Evolutionary conservation across 2,888 invertebrate species (phyloP).

Genomic region (Acronicta leporina): DNA sequence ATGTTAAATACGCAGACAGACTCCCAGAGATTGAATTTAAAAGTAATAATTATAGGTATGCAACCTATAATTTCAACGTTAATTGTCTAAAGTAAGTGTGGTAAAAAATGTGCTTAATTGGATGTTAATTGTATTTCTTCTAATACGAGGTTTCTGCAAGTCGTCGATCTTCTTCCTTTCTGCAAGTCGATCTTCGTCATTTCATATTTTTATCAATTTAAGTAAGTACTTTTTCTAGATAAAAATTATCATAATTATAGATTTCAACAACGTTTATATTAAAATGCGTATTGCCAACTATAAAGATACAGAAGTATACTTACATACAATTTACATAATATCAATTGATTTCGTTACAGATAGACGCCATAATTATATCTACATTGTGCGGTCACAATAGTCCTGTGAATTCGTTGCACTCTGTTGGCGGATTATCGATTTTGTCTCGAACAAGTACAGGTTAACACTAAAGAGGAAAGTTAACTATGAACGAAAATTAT

Average conservation of each 20-base stretch:
- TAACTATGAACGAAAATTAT: not conserved
- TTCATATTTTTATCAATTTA: not conserved
- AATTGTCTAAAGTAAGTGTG: slow-evolving; percentile 12
- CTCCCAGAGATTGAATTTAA: slow-evolving; percentile 28
- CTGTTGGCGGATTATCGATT: slow-evolving; percentile 35
- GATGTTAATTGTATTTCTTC: slow-evolving; percentile 13
- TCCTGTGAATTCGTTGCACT: slow-evolving; percentile 39
- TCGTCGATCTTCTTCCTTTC: slow-evolving; percentile 12
- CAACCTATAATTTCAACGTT: slow-evolving; percentile 31
- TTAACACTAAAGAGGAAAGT: slow-evolving; percentile 15
- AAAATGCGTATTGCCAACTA: not conserved
- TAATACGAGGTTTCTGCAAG: slow-evolving; percentile 6
- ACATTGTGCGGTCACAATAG: slow-evolving; percentile 30
- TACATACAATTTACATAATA: not conserved
- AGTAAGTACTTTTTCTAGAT: not conserved
- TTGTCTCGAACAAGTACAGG: slow-evolving; percentile 44
- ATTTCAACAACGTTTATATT: not conserved
- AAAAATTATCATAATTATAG: not conserved
- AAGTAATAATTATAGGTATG: slow-evolving; percentile 29
- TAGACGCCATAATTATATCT: slow-evolving; percentile 22
- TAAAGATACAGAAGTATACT: not conserved
- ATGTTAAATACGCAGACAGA: slow-evolving; percentile 16
- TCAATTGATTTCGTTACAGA: slow-evolving; percentile 20
- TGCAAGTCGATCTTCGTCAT: slow-evolving; percentile 9
- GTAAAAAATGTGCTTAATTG: slow-evolving; percentile 35